Evolutionary conservation across 1,140 invertebrate genomes (phyloP).

Genomic region (Schlechtendalia chinensis): DNA sequence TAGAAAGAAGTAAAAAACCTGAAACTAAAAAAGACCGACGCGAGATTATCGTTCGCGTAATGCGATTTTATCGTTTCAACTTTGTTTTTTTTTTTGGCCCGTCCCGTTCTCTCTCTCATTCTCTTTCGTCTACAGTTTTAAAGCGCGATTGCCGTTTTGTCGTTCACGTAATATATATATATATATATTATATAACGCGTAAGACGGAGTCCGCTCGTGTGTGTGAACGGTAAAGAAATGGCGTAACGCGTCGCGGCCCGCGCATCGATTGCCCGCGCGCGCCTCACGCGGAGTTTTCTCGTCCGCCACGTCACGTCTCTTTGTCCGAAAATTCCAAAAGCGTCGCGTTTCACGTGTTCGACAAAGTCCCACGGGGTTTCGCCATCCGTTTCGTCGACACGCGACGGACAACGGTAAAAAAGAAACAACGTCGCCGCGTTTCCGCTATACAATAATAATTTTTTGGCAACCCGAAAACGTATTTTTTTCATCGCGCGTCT

Average conservation of each 20-base stretch:
- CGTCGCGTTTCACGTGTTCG: no score
- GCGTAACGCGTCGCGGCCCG: neutral
- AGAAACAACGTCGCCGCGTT: no score
- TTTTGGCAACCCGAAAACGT: no score
- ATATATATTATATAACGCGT: neutral
- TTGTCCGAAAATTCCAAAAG: neutral
- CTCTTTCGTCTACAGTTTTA: neutral
- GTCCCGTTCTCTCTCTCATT: no score
- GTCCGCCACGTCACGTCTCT: neutral
- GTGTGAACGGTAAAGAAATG: neutral
- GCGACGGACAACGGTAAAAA: no score
- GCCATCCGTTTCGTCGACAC: no score
- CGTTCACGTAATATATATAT: neutral
- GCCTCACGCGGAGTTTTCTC: neutral
- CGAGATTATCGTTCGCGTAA: neutral
- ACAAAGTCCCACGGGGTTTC: no score
- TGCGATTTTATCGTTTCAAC: constrained; percentile 2
- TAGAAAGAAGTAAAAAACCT: no score
- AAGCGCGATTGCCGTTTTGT: neutral
- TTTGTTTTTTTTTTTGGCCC: neutral
- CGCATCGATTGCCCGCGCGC: neutral
- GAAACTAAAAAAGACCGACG: neutral
- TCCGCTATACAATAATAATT: no score
- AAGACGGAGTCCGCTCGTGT: neutral
- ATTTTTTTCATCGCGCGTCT: no score